Evolutionary conservation across 2,888 invertebrate genomes (phyloP).

Genomic region (Calephelis perditalis): DNA sequence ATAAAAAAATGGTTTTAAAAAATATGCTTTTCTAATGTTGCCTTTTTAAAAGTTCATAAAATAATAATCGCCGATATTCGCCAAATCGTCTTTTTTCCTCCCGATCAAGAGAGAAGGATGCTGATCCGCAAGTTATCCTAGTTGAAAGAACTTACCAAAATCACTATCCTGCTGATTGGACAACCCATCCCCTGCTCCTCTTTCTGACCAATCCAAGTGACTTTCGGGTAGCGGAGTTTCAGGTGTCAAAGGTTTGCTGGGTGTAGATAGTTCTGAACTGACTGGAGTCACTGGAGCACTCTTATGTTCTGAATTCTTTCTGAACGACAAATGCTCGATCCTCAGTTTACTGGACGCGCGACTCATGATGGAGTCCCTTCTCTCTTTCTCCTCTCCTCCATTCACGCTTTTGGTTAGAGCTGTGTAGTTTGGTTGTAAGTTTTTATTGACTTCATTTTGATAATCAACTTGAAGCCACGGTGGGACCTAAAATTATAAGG

Average conservation of each 20-base stretch:
- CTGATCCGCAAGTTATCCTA: no score
- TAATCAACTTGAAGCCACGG: constrained; percentile 85
- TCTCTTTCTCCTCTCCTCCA: constrained; percentile 58
- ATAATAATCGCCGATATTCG: no score
- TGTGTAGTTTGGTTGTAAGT: constrained; percentile 65
- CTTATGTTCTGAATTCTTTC: constrained; percentile 49
- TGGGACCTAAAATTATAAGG: constrained; percentile 76
- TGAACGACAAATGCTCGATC: constrained; percentile 66
- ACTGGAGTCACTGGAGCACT: constrained; percentile 57
- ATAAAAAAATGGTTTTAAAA: no score
- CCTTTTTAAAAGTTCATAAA: no score
- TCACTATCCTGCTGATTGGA: constrained; percentile 93
- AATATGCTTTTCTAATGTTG: no score
- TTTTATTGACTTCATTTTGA: constrained; percentile 70
- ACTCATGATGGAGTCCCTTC: constrained; percentile 68
- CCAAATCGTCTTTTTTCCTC: no score
- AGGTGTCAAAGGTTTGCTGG: constrained; percentile 41
- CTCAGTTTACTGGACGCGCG: constrained; percentile 64
- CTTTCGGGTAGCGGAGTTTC: constrained; percentile 58
- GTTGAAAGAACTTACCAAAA: constrained; percentile 76
- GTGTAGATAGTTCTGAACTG: constrained; percentile 41
- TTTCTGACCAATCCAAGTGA: constrained; percentile 83
- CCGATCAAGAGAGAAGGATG: no score
- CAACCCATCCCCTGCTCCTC: constrained; percentile 89
- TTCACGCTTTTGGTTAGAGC: constrained; percentile 60